These are phyloP conservation scores for Standfussiana lucernea DNA, from an alignment of 2,888 invertebrate genomes.

Conservation along the genomic window DNA sequence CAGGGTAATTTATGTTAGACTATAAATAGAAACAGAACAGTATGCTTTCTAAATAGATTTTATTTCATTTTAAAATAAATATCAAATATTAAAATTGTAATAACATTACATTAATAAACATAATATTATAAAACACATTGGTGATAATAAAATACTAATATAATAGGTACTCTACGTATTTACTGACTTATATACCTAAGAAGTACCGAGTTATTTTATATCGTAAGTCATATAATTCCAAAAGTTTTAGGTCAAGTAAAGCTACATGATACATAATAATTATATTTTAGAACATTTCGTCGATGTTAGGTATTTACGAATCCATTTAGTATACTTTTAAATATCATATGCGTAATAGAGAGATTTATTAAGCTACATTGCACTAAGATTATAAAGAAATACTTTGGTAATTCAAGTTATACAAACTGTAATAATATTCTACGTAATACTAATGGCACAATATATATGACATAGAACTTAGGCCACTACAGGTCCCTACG, in stretches of 20 bases:
- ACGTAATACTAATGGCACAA: conserved; percentile 60
- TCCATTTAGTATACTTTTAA: background rate
- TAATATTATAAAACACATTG: conserved; percentile 50
- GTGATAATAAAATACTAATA: conserved; percentile 38
- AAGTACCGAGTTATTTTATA: conserved; percentile 29
- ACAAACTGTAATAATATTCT: conserved; percentile 25
- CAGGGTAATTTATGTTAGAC: background rate
- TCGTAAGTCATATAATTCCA: conserved; percentile 26
- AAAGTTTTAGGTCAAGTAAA: conserved; percentile 21
- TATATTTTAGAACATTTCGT: conserved; percentile 57
- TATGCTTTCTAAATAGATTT: conserved; percentile 42
- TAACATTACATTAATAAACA: conserved; percentile 54
- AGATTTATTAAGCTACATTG: conserved; percentile 49
- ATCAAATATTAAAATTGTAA: conserved; percentile 56
- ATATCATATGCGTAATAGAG: conserved; percentile 15
- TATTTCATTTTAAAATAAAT: conserved; percentile 57
- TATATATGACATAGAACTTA: conserved; percentile 38
- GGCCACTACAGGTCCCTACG: conserved; percentile 43
- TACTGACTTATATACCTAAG: conserved; percentile 31
- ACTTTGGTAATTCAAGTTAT: conserved; percentile 45
- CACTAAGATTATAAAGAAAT: conserved; percentile 44
- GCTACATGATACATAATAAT: conserved; percentile 6
- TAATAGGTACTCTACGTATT: conserved; percentile 46
- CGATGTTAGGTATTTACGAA: conserved; percentile 48
- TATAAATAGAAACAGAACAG: conserved; percentile 44